Conservation (phyloP, 2,888 invertebrate genomes). For the Octodonta nipae region DNA sequence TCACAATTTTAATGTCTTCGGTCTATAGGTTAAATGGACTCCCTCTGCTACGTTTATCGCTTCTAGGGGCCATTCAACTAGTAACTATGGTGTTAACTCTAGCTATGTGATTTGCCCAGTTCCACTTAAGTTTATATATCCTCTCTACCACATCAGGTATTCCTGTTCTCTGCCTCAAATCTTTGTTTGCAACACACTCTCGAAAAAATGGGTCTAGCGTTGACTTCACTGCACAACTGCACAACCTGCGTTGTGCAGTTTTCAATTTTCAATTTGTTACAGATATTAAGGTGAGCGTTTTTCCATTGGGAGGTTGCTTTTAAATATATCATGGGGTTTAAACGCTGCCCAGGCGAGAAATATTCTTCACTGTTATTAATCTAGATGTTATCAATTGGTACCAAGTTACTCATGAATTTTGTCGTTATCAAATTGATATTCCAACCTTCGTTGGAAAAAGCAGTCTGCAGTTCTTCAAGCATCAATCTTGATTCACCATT, state of each 20-base stretch:
- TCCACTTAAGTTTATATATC: constrained; percentile 2
- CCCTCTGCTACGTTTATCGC: not conserved
- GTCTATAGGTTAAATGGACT: not conserved
- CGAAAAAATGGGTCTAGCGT: not conserved
- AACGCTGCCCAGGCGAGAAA: no score
- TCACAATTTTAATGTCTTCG: not conserved
- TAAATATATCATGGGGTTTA: no score
- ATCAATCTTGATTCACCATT: no score
- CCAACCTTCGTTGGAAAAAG: no score
- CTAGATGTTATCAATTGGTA: not conserved
- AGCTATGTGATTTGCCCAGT: constrained; percentile 1
- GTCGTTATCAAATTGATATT: no score
- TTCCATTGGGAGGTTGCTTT: no score
- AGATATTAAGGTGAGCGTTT: no score
- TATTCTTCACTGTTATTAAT: not conserved
- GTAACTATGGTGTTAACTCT: not conserved
- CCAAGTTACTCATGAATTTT: not conserved
- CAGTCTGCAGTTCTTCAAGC: no score
- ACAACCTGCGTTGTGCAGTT: no score
- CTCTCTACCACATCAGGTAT: constrained; percentile 1
- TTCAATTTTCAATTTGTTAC: no score
- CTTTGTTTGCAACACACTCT: not conserved
- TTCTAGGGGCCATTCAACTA: not conserved
- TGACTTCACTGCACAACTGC: not conserved
- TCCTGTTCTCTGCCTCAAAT: constrained; percentile 3